Evolutionary conservation across 2,113 vertebrate genomes (phyloP), one percentile per base, ranked within the genome.

Genomic region (Leucosticte australis): DNA sequence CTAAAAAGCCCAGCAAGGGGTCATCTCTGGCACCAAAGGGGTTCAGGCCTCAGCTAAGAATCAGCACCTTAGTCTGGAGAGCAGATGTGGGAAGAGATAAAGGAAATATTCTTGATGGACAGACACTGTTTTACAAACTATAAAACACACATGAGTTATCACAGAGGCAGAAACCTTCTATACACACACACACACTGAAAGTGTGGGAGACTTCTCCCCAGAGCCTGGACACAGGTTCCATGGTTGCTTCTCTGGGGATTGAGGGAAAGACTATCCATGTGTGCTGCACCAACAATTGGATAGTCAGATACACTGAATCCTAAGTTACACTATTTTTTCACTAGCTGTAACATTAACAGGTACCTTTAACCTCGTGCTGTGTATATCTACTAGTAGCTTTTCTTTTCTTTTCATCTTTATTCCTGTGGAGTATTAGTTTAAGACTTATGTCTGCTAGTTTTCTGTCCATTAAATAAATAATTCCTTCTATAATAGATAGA

Each of bases 221-320:
- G 33, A 59, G 14, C 24, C 37, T n/a, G 23, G 14, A 28, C 2
- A 1, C 2, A 8, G 23, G 7, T 78, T n/a, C 37, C 1, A 1
- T 52, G 14, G 30, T 7, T 52, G 21, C 6, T 42, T 63, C 30
- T 27, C 75, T 52, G 37, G 30, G 24, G 37, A 41, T 10, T 64
- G 76, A 42, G 2, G 59, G 19, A 52, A 42, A 42, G 19, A 15
- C 22, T 21, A 10, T 52, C 0, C 1, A 22, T 42, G 47, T 39
- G 28, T n/a, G 14, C 39, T 42, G 22, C 37, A 27, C 14, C 31
- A 28, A 17, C 2, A 21, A n/a, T 5, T n/a, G 24, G 23, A 35
- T 53, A 49, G 9, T 23, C 42, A 64, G 8, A 42, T 10, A n/a
- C 31, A 28, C 5, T 63, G 59, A 52, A 42, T 42, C 18, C 18